These are phyloP conservation scores for Catamblyrhynchus diadema DNA, from an alignment of 2,797 vertebrate species.

Conservation along the genomic window DNA sequence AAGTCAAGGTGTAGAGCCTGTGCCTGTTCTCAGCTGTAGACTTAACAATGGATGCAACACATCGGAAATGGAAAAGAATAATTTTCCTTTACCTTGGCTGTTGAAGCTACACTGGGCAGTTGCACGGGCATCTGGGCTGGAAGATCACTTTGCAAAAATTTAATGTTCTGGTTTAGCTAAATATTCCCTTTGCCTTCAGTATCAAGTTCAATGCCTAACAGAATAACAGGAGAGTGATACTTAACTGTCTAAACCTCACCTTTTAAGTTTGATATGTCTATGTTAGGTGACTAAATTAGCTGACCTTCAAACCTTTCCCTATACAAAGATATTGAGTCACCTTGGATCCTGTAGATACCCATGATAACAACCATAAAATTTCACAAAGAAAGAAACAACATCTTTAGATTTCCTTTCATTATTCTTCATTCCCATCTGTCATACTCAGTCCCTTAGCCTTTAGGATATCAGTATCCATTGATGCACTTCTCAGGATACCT, in stretches of 20 bases:
- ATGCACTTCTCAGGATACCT: neutral
- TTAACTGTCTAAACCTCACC: neutral
- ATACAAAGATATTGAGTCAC: neutral
- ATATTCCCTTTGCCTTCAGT: neutral
- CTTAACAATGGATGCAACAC: neutral
- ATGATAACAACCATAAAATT: neutral
- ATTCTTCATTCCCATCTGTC: neutral
- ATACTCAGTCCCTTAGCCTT: neutral
- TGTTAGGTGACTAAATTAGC: neutral
- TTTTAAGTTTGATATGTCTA: neutral
- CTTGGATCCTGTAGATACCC: neutral
- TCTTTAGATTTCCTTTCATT: neutral
- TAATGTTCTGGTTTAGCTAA: neutral
- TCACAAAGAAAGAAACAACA: neutral
- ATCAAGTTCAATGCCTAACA: neutral
- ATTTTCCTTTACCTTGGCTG: neutral
- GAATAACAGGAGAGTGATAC: neutral
- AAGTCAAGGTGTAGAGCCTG: neutral
- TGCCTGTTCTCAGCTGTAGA: neutral
- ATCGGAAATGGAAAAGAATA: neutral
- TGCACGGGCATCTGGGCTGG: fast-evolving
- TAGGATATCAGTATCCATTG: neutral
- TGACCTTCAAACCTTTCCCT: neutral
- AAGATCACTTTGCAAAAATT: neutral
- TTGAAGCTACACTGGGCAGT: neutral